Percentiles rank a stretch among this genome's conserved stretches.
These are phyloP conservation scores for Drosophila nasuta DNA, from an alignment of 1,140 invertebrate species.

Conservation along the genomic window DNA sequence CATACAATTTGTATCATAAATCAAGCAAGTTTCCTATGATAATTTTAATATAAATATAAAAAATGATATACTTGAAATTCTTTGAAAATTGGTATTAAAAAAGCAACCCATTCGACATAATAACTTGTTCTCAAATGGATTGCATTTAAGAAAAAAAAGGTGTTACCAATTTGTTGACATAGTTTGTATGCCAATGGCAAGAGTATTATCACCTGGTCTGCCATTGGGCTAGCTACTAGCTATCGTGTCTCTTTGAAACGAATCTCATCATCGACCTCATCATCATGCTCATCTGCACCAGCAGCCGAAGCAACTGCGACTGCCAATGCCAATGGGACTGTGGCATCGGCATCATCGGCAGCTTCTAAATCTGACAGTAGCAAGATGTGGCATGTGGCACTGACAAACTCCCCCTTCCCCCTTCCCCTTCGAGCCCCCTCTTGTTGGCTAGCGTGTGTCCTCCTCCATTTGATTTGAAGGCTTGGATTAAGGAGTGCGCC, in stretches of 20 bases:
- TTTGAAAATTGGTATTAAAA: background rate
- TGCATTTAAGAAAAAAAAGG: background rate
- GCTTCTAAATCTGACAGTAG: slow-evolving; percentile 24
- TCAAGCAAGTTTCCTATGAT: too few species aligned
- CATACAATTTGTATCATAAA: too few species aligned
- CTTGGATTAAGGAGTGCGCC: slow-evolving; percentile 35
- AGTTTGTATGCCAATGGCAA: background rate
- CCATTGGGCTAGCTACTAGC: slow-evolving; percentile 28
- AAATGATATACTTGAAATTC: too few species aligned
- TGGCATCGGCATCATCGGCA: background rate
- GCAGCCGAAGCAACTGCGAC: slow-evolving; percentile 1
- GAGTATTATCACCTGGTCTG: slow-evolving; percentile 22
- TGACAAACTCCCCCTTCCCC: background rate
- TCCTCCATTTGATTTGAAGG: slow-evolving; percentile 44
- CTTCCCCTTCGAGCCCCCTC: background rate
- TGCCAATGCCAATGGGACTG: too few species aligned
- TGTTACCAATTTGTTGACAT: background rate
- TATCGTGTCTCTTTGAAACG: slow-evolving; percentile 11
- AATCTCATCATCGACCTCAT: slow-evolving; percentile 22
- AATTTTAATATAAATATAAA: too few species aligned
- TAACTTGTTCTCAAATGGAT: too few species aligned
- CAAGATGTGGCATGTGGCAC: slow-evolving; percentile 12
- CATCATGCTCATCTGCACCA: slow-evolving; percentile 5
- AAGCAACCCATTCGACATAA: too few species aligned
- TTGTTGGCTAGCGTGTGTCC: slow-evolving; percentile 5